phyloP scores from a whole-genome alignment of 1,140 invertebrate species.

The Chymomyza costata region DNA sequence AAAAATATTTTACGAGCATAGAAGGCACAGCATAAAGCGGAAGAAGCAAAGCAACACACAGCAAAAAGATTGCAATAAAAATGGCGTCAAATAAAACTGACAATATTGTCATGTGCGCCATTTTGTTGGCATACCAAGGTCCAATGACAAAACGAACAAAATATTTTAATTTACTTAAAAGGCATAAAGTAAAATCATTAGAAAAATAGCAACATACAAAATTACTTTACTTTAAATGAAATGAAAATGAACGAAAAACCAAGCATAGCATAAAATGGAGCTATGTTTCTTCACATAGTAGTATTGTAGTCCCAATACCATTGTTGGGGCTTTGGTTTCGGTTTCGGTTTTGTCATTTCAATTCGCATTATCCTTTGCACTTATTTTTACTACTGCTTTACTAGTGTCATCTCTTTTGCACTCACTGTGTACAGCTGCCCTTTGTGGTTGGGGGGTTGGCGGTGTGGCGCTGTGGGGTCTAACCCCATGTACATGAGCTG shows the following conservation, averaged over 20 bases:
- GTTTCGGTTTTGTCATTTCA: conserved; percentile 74
- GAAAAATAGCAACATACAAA: neutral
- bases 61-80: conserved; percentile 56
- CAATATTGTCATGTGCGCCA: conserved; percentile 67
- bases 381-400: conserved; percentile 62
- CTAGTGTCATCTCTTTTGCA: conserved; percentile 30
- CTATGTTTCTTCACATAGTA: too few species aligned
- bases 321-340: too few species aligned
- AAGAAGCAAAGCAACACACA: conserved; percentile 7
- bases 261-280: too few species aligned
- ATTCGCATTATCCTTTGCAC: conserved; percentile 74
- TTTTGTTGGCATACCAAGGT: conserved; percentile 29
- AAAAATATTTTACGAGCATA: conserved; percentile 71
- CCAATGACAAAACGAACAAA: conserved; percentile 49
- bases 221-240: neutral
- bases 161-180: conserved; percentile 73
- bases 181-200: conserved; percentile 54
- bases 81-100: conserved; percentile 67
- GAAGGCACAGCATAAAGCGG: conserved; percentile 31
- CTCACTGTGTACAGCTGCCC: conserved; percentile 4
- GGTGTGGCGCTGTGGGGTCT: conserved; percentile 26
- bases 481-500: too few species aligned
- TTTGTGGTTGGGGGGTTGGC: neutral
- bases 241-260: too few species aligned
- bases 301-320: too few species aligned